phyloP scores from a whole-genome alignment of 2,888 invertebrate genomes.

The Lingula anatina region DNA sequence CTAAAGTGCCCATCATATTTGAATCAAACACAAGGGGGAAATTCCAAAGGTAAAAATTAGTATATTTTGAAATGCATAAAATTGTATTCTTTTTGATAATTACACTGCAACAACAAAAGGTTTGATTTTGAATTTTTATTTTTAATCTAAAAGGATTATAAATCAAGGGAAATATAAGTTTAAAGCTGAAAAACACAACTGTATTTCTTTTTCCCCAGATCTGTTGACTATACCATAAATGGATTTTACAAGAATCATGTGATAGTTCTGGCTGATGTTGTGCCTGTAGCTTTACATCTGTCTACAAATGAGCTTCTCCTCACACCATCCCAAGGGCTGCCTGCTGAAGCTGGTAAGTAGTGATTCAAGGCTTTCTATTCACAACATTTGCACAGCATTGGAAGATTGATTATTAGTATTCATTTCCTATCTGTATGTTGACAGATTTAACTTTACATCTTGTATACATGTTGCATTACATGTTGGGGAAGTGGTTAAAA shows the following conservation, averaged over 20 bases:
- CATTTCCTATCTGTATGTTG: no score
- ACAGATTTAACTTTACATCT: background rate
- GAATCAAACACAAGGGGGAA: slow-evolving; percentile 46
- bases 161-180: no score
- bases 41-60: slow-evolving; percentile 46
- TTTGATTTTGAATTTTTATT: slow-evolving; percentile 1
- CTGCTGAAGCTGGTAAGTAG: slow-evolving; percentile 42
- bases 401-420: background rate
- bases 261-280: slow-evolving; percentile 48
- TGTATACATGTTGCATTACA: background rate
- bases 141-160: background rate
- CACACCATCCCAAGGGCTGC: slow-evolving; percentile 36
- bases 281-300: slow-evolving; percentile 41
- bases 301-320: slow-evolving; percentile 38
- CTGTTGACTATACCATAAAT: slow-evolving; percentile 49
- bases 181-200: background rate
- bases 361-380: background rate
- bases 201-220: slow-evolving; percentile 21
- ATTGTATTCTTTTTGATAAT: background rate
- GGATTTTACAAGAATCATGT: slow-evolving; percentile 48
- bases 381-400: background rate
- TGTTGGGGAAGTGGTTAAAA: no score
- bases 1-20: slow-evolving; percentile 49
- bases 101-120: background rate
- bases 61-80: background rate